These are phyloP conservation scores for Xiphias gladius DNA, from an alignment of 2,113 vertebrate species.

Conservation along the genomic window DNA sequence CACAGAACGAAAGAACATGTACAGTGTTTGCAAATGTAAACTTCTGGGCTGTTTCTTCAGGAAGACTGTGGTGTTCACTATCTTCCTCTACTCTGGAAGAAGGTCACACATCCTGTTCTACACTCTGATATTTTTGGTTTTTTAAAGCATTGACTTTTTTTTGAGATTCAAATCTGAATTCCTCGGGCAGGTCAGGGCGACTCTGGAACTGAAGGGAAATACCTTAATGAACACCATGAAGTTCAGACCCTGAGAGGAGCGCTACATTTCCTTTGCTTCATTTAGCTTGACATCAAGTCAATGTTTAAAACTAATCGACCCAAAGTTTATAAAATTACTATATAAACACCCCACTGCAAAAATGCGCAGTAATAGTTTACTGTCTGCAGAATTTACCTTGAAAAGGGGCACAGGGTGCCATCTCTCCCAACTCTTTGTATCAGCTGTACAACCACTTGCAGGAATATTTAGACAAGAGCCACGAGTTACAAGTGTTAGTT, in stretches of 20 bases:
- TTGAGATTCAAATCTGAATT: constrained; percentile 52
- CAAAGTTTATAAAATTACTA: background rate
- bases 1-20: background rate
- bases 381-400: background rate
- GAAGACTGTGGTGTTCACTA: background rate
- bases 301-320: background rate
- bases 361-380: background rate
- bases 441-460: background rate
- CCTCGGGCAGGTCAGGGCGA: constrained; percentile 66
- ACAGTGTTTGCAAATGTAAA: constrained; percentile 12
- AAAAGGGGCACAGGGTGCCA: background rate
- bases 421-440: background rate
- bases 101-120: background rate
- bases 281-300: background rate
- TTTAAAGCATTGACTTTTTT: background rate
- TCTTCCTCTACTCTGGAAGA: background rate
- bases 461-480: too few relatives aligned
- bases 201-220: background rate
- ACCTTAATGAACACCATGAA: background rate
- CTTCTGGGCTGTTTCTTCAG: background rate
- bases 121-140: background rate
- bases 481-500: too few relatives aligned
- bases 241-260: background rate
- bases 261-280: background rate
- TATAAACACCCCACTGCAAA: background rate